These are phyloP conservation scores for Lateolabrax maculatus DNA, from an alignment of 2,797 vertebrate genomes.

Conservation along the genomic window DNA sequence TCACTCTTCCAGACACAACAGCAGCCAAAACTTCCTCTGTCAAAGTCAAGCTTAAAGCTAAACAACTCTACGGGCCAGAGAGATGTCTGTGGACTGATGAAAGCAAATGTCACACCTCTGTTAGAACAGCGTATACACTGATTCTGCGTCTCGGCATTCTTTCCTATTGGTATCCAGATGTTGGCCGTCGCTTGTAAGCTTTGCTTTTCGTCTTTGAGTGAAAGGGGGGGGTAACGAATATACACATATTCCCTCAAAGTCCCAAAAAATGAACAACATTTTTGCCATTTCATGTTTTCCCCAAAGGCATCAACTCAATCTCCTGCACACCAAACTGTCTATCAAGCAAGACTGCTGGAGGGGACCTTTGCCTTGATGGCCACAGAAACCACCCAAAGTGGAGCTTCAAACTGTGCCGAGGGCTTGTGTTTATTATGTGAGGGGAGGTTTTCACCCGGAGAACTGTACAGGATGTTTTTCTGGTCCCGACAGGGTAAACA, in stretches of 20 bases:
- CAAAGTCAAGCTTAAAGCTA: slow-evolving; percentile 64
- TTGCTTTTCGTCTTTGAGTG: not conserved
- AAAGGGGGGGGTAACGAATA: no score
- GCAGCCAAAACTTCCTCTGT: slow-evolving; percentile 68
- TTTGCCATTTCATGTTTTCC: slow-evolving; percentile 3
- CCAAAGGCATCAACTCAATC: not conserved
- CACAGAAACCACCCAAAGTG: slow-evolving; percentile 83
- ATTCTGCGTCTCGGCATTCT: slow-evolving; percentile 40
- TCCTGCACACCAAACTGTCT: slow-evolving; percentile 55
- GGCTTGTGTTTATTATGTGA: slow-evolving; percentile 87
- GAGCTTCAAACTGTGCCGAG: slow-evolving; percentile 82
- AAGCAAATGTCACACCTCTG: slow-evolving; percentile 63
- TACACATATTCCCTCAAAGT: not conserved
- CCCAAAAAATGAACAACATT: not conserved
- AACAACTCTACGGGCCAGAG: slow-evolving; percentile 63
- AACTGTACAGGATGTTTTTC: slow-evolving; percentile 90
- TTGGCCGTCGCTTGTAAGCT: slow-evolving; percentile 19
- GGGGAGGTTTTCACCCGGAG: slow-evolving; percentile 86
- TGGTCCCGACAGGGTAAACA: slow-evolving; percentile 89
- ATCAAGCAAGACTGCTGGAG: slow-evolving; percentile 62
- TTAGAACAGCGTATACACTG: slow-evolving; percentile 43
- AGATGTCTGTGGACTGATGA: slow-evolving; percentile 53
- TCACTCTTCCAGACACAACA: slow-evolving; percentile 81
- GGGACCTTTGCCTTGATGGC: slow-evolving; percentile 69
- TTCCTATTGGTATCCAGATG: slow-evolving; percentile 69